phyloP scores from a whole-genome alignment of 1,140 invertebrate species.

The Euwallacea fornicatus region DNA sequence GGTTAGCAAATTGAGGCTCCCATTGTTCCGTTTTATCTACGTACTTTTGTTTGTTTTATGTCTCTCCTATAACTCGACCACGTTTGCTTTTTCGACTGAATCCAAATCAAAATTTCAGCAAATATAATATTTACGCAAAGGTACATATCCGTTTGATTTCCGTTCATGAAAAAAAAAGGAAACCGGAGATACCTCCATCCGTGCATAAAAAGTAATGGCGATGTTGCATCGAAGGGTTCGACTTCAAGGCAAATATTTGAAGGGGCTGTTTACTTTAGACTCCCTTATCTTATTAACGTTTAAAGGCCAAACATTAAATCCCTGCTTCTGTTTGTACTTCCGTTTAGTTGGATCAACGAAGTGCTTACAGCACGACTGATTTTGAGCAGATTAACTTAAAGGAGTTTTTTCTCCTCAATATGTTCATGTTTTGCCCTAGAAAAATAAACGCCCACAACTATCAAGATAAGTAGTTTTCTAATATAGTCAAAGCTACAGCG shows the following conservation, averaged over 20 bases:
- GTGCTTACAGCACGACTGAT: conserved; percentile 31
- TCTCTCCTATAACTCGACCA: too few relatives aligned
- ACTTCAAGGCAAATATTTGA: conserved; percentile 31
- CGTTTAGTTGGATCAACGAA: conserved; percentile 33
- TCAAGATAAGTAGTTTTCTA: too few relatives aligned
- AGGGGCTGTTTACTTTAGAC: conserved; percentile 35
- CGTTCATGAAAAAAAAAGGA: background rate
- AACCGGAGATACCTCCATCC: background rate
- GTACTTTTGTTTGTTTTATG: background rate
- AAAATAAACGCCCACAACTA: too few relatives aligned
- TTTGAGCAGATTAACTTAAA: too few relatives aligned
- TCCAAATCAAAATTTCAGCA: too few relatives aligned
- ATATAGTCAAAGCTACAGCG: too few relatives aligned
- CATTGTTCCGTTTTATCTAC: conserved; percentile 15
- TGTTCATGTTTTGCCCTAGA: too few relatives aligned
- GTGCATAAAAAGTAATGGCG: conserved; percentile 6
- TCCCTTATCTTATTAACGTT: conserved; percentile 41
- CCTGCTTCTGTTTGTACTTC: conserved; percentile 34
- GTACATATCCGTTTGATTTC: too few relatives aligned
- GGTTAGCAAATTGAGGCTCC: conserved; percentile 6
- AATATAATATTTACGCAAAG: too few relatives aligned
- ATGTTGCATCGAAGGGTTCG: conserved; percentile 2
- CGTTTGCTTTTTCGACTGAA: too few relatives aligned
- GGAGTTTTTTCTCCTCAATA: too few relatives aligned
- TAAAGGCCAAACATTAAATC: conserved; percentile 35